These are phyloP conservation scores for Mycogona germanica DNA, from an alignment of 2,888 invertebrate species.

Conservation along the genomic window DNA sequence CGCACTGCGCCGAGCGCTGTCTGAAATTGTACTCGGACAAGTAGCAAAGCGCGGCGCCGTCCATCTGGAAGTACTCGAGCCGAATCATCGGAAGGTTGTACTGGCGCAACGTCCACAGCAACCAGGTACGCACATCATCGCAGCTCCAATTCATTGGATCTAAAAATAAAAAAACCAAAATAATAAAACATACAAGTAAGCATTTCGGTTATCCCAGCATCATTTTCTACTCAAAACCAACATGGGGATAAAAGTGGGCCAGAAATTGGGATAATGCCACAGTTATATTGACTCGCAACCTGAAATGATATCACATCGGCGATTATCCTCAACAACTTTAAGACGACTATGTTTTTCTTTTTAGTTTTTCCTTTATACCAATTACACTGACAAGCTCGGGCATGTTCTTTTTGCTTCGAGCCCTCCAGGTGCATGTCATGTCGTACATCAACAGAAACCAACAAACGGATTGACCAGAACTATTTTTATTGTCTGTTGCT, in stretches of 20 bases:
- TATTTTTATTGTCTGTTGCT: too few species aligned
- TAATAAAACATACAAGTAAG: too few species aligned
- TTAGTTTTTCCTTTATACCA: too few species aligned
- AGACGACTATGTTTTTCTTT: too few species aligned
- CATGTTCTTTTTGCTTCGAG: too few species aligned
- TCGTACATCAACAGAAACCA: too few species aligned
- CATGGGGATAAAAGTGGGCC: background rate
- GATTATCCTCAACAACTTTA: too few species aligned
- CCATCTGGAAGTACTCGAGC: constrained; percentile 56
- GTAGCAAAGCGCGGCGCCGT: constrained; percentile 59
- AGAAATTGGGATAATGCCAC: background rate
- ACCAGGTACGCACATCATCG: constrained; percentile 76
- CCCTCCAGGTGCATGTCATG: too few species aligned
- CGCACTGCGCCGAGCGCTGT: constrained; percentile 60
- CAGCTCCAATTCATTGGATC: constrained; percentile 81
- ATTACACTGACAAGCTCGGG: too few species aligned
- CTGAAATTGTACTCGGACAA: constrained; percentile 77
- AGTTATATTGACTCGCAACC: background rate
- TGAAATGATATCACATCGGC: constrained; percentile 2
- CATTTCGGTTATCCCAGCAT: background rate
- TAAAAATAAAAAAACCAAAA: constrained; percentile 34
- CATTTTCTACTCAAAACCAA: background rate
- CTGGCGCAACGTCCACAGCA: constrained; percentile 72
- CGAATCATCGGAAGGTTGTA: constrained; percentile 59
- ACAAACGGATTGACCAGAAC: too few species aligned